These are phyloP conservation scores for Melitaea cinxia DNA, from an alignment of 1,140 invertebrate genomes.

Conservation along the genomic window DNA sequence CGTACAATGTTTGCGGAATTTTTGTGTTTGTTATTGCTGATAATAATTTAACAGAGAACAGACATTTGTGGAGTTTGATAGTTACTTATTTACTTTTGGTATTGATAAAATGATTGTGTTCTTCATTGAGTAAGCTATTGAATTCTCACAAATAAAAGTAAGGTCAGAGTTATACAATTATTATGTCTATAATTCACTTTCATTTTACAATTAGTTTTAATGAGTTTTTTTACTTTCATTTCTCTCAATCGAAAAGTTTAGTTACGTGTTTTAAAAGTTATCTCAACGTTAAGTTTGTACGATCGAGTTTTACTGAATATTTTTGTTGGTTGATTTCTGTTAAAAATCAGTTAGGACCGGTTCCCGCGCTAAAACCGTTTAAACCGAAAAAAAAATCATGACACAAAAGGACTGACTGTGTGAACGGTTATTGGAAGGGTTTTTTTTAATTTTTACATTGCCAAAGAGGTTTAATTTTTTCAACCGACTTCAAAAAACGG, in stretches of 20 bases:
- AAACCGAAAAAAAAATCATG: not conserved
- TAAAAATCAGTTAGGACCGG: constrained; percentile 1
- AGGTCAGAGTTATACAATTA: not conserved
- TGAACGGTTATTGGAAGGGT: not conserved
- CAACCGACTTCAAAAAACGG: too few relatives aligned
- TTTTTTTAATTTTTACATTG: not conserved
- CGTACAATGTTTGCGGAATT: constrained; percentile 1
- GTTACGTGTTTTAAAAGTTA: not conserved
- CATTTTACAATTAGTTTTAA: not conserved
- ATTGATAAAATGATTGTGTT: not conserved
- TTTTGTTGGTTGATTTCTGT: constrained; percentile 9
- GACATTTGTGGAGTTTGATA: too few relatives aligned
- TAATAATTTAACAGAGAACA: constrained; percentile 1
- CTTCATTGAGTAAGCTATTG: too few relatives aligned
- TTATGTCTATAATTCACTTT: not conserved
- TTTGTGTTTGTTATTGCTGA: not conserved
- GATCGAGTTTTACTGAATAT: not conserved
- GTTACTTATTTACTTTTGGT: not conserved
- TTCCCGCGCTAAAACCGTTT: constrained; percentile 11
- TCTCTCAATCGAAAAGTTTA: not conserved
- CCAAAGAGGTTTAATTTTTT: too few relatives aligned
- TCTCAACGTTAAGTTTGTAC: not conserved
- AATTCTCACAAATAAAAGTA: too few relatives aligned
- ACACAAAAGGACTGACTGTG: not conserved
- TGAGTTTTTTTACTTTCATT: not conserved